Conservation (phyloP, 1,140 invertebrate genomes). For the Zaprionus kolodkinae region DNA sequence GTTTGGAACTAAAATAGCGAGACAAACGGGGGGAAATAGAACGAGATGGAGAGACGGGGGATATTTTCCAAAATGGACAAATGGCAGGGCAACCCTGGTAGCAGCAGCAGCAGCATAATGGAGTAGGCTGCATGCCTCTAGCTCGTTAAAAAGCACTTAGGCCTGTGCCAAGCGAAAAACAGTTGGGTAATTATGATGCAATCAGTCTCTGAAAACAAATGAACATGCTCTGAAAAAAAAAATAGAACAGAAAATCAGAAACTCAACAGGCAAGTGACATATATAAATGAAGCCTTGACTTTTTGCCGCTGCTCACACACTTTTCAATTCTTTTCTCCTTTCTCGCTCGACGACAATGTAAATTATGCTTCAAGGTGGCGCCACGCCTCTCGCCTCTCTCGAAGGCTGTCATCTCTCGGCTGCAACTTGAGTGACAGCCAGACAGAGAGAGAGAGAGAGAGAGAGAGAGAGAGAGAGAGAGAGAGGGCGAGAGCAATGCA, state of each 20-base stretch:
- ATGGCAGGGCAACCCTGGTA: slow-evolving; percentile 8
- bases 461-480: slow-evolving; percentile 30
- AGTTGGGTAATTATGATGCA: slow-evolving; percentile 75
- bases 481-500: slow-evolving; percentile 42
- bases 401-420: slow-evolving; percentile 60
- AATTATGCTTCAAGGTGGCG: slow-evolving; percentile 67
- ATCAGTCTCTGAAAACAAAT: slow-evolving; percentile 61
- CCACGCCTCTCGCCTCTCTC: neutral
- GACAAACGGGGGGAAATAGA: neutral
- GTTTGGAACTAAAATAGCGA: slow-evolving; percentile 35
- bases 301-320: neutral
- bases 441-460: slow-evolving; percentile 11
- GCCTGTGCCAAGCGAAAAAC: slow-evolving; percentile 7
- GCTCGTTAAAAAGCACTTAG: slow-evolving; percentile 81
- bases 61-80: slow-evolving; percentile 3
- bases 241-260: slow-evolving; percentile 46
- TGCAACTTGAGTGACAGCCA: slow-evolving; percentile 59
- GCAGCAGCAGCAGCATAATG: slow-evolving; percentile 30
- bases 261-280: slow-evolving; percentile 61
- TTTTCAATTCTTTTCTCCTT: slow-evolving; percentile 34
- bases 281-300: slow-evolving; percentile 53
- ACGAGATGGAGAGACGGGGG: slow-evolving; percentile 5
- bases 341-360: slow-evolving; percentile 50
- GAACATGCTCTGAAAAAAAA: slow-evolving; percentile 39
- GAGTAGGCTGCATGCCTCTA: neutral